These are phyloP conservation scores for Desmodus rotundus DNA, from an alignment of 2,113 vertebrate genomes.

Conservation along the genomic window DNA sequence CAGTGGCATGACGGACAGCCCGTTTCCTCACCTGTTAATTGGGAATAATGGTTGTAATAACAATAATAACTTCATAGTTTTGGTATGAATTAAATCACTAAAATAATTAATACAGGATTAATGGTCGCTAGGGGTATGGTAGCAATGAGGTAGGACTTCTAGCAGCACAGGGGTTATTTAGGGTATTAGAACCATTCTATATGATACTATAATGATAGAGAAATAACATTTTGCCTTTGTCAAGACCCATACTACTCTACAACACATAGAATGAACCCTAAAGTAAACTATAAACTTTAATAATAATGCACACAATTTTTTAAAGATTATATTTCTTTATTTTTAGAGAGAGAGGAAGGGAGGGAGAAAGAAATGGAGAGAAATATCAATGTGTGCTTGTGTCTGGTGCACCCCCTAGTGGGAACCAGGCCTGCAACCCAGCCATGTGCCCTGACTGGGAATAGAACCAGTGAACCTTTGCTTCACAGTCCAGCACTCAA, in stretches of 20 bases:
- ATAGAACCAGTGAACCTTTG: too few species aligned
- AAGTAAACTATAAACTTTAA: neutral
- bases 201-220: neutral
- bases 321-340: too few species aligned
- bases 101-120: neutral
- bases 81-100: neutral
- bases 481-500: too few species aligned
- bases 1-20: neutral
- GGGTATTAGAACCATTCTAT: neutral
- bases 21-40: neutral
- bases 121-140: neutral
- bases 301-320: neutral
- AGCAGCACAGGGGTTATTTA: neutral
- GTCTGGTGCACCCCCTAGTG: too few species aligned
- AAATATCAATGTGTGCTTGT: too few species aligned
- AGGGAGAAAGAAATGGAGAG: too few species aligned
- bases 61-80: neutral
- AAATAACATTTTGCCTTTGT: neutral
- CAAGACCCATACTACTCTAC: neutral
- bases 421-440: too few species aligned
- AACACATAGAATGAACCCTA: neutral
- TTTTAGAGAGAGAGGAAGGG: too few species aligned
- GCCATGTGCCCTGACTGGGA: too few species aligned
- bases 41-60: neutral
- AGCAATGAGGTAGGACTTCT: neutral